phyloP scores from a whole-genome alignment of 2,888 invertebrate species.

The Tineola bisselliella region DNA sequence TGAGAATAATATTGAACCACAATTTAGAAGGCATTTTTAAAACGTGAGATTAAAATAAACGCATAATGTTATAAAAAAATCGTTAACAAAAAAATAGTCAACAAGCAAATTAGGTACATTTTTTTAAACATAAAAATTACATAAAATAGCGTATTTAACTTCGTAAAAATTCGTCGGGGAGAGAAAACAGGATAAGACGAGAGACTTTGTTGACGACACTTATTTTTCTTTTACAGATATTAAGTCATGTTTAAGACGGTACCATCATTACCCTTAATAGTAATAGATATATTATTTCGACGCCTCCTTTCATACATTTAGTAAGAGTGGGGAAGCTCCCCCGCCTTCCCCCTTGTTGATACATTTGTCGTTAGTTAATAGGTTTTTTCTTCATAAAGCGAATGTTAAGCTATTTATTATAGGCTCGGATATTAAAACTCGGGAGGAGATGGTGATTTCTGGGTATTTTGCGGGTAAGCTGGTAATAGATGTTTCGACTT shows the following conservation, averaged over 20 bases:
- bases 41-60: no score
- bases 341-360: constrained; percentile 28
- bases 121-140: background rate
- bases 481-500: constrained; percentile 42
- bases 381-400: constrained; percentile 65
- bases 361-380: constrained; percentile 62
- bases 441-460: constrained; percentile 21
- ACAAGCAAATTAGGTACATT: no score
- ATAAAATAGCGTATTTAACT: background rate
- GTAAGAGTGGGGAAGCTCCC: constrained; percentile 1
- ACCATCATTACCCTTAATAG: constrained; percentile 66
- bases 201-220: constrained; percentile 44
- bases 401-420: constrained; percentile 67
- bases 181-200: constrained; percentile 21
- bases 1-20: no score
- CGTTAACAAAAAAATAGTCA: constrained; percentile 23
- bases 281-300: constrained; percentile 69
- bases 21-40: no score
- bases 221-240: constrained; percentile 67
- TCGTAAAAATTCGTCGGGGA: constrained; percentile 18
- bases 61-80: no score
- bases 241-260: constrained; percentile 68
- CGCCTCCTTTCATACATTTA: constrained; percentile 24
- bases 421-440: constrained; percentile 57
- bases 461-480: constrained; percentile 13